Conservation (phyloP, 2,113 vertebrate species). For the Coptodon rendalli region DNA sequence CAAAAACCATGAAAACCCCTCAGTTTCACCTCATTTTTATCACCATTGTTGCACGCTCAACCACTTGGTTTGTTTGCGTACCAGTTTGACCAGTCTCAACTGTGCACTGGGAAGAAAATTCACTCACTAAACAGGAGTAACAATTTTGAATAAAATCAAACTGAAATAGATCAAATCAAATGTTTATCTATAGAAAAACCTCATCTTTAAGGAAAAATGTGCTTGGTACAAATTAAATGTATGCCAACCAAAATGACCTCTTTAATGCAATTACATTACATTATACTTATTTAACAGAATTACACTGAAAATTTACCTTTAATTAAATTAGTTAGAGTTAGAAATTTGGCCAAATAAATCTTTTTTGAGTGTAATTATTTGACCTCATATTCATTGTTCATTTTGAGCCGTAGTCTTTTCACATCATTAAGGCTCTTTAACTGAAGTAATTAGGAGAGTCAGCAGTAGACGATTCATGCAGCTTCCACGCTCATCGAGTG, state of each 20-base stretch:
- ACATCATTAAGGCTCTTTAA: background rate
- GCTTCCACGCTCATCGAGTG: background rate
- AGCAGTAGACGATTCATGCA: background rate
- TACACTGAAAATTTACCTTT: background rate
- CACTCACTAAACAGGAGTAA: background rate
- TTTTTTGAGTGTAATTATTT: fast-evolving
- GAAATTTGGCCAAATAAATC: background rate
- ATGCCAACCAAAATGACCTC: background rate
- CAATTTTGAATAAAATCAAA: background rate
- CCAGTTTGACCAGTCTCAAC: background rate
- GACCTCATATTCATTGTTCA: background rate
- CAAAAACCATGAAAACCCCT: fast-evolving
- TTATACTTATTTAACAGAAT: background rate
- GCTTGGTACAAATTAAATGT: background rate
- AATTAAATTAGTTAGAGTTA: background rate
- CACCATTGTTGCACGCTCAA: background rate
- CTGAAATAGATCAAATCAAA: background rate
- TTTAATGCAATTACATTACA: fast-evolving
- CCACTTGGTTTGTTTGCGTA: fast-evolving
- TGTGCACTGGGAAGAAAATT: background rate
- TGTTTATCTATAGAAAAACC: background rate
- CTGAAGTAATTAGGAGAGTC: background rate
- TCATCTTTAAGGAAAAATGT: background rate
- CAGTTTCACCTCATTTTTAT: background rate
- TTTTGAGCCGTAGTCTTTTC: background rate